These are phyloP conservation scores for Ceraclea dissimilis DNA, from an alignment of 2,888 invertebrate genomes.

Conservation along the genomic window DNA sequence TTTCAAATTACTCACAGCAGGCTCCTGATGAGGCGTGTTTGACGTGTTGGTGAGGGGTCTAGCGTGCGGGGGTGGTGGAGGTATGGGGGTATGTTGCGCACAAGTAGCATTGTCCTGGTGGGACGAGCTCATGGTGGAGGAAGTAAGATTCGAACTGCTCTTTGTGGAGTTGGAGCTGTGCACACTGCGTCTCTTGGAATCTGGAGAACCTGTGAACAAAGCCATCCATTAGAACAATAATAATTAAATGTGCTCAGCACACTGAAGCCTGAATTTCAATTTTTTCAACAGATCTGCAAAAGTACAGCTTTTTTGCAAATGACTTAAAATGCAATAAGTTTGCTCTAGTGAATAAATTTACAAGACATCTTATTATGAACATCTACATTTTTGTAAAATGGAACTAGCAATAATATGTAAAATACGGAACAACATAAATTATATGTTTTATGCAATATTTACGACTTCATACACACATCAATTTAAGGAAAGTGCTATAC, in stretches of 20 bases:
- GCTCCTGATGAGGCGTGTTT: not conserved
- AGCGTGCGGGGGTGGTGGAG: conserved; percentile 21
- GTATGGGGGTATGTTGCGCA: not conserved
- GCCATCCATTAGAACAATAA: not conserved
- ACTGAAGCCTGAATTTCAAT: too few species aligned
- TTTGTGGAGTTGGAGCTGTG: conserved; percentile 74
- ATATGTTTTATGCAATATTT: too few species aligned
- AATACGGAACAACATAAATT: too few species aligned
- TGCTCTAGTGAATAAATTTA: too few species aligned
- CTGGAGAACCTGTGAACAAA: conserved; percentile 38
- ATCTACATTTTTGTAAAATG: too few species aligned
- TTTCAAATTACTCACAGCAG: conserved; percentile 15
- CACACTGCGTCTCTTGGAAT: conserved; percentile 44
- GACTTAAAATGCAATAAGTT: too few species aligned
- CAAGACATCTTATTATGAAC: too few species aligned
- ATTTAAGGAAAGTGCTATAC: too few species aligned
- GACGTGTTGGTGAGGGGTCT: not conserved
- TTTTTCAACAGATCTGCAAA: too few species aligned
- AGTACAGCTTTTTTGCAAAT: too few species aligned
- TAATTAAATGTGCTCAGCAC: too few species aligned
- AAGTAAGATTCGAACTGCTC: conserved; percentile 71
- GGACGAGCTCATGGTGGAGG: conserved; percentile 53
- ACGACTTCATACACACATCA: not conserved
- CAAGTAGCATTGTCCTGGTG: conserved; percentile 31
- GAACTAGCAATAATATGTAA: too few species aligned